A percentile compares a stretch with the other conserved stretches of the same genome.
Evolutionary conservation across 2,888 invertebrate species (phyloP).

Genomic region (Tenodera sinensis): DNA sequence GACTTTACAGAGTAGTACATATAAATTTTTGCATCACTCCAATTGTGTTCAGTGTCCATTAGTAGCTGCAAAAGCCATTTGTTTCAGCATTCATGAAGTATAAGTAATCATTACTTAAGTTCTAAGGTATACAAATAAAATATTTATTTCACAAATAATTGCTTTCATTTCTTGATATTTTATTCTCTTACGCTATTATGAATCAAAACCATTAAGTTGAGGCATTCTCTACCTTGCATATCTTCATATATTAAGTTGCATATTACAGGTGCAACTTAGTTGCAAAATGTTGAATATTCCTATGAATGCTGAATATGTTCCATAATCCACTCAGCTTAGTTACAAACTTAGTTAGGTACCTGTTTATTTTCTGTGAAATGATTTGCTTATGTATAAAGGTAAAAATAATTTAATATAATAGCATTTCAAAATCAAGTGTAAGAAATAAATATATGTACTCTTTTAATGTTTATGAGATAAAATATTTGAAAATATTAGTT

Average conservation of each 20-base stretch:
- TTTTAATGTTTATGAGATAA: background rate
- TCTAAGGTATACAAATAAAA: background rate
- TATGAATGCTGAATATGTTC: background rate
- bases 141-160: background rate
- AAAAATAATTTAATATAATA: background rate
- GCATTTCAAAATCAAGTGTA: background rate
- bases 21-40: background rate
- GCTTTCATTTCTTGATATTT: background rate
- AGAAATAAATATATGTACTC: background rate
- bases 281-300: background rate
- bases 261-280: background rate
- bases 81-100: background rate
- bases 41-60: background rate
- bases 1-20: background rate
- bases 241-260: background rate
- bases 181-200: background rate
- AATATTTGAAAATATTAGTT: background rate
- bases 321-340: background rate
- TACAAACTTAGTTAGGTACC: background rate
- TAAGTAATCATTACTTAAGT: background rate
- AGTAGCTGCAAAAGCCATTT: background rate
- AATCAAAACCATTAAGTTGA: background rate
- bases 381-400: background rate
- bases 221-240: background rate
- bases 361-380: background rate